phyloP scores from a whole-genome alignment of 2,113 vertebrate genomes.

The Nipponia nippon region DNA sequence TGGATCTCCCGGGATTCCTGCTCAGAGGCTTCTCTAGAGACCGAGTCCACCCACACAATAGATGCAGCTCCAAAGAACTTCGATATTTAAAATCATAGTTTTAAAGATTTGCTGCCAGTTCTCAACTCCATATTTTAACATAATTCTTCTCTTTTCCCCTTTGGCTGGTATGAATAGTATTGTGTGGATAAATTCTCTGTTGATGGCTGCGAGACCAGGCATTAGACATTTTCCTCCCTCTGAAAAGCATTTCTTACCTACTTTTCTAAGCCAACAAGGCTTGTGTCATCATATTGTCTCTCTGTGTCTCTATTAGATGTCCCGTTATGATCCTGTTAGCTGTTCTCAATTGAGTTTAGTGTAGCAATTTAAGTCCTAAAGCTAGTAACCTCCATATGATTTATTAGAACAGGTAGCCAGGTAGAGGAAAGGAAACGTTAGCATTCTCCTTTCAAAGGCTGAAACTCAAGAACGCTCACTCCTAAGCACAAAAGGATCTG shows the following conservation, averaged over 20 bases:
- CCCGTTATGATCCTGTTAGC: not conserved
- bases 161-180: not conserved
- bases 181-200: not conserved
- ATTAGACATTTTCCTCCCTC: not conserved
- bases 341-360: not conserved
- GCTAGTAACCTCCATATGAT: not conserved
- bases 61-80: not conserved
- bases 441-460: not conserved
- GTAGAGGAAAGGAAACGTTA: not conserved
- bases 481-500: not conserved
- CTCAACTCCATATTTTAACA: not conserved
- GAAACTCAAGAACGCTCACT: not conserved
- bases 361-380: not conserved
- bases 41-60: not conserved
- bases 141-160: not conserved
- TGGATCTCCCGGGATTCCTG: not conserved
- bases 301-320: not conserved
- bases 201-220: not conserved
- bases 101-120: not conserved
- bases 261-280: not conserved
- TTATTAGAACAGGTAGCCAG: not conserved
- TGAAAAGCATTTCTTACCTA: not conserved
- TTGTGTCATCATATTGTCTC: not conserved
- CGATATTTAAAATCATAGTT: not conserved
- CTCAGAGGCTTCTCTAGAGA: not conserved